A percentile compares a stretch with the other conserved stretches of the same genome.
Evolutionary conservation across 2,888 invertebrate species (phyloP).

Genomic region (Steinernema hermaphroditum): DNA sequence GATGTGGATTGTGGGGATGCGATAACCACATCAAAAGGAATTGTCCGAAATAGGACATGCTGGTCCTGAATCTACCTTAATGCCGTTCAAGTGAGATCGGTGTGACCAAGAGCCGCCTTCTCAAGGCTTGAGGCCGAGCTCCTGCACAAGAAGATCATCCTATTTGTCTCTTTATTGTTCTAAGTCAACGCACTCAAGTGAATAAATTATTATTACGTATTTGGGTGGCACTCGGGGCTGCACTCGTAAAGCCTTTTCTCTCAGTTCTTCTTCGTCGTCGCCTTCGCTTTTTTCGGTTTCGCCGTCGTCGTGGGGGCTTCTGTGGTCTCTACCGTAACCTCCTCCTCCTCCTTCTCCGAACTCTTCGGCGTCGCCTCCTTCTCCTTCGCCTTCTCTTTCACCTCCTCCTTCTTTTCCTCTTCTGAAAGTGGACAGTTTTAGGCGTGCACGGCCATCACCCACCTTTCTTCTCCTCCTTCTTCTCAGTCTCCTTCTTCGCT

Average conservation of each 20-base stretch:
- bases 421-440: too few relatives aligned
- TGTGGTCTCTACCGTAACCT: slow-evolving; percentile 31
- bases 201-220: slow-evolving; percentile 20
- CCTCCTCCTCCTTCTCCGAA: slow-evolving; percentile 29
- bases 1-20: too few relatives aligned
- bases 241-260: neutral
- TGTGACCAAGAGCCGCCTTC: too few relatives aligned
- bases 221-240: slow-evolving; percentile 3
- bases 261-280: slow-evolving; percentile 30
- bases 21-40: too few relatives aligned
- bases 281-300: slow-evolving; percentile 10
- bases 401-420: slow-evolving; percentile 22
- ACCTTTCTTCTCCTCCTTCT: neutral
- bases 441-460: neutral
- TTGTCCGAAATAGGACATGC: too few relatives aligned
- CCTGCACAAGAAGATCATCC: too few relatives aligned
- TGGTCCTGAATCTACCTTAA: too few relatives aligned
- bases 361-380: slow-evolving; percentile 25
- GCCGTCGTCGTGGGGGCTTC: slow-evolving; percentile 13
- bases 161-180: neutral
- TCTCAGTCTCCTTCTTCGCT: slow-evolving; percentile 12
- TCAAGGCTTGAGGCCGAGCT: too few relatives aligned
- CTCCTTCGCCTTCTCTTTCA: slow-evolving; percentile 20
- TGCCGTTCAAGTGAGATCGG: too few relatives aligned
- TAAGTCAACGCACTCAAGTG: neutral